phyloP scores from a whole-genome alignment of 1,140 invertebrate genomes.

The Heliconius hermathena region DNA sequence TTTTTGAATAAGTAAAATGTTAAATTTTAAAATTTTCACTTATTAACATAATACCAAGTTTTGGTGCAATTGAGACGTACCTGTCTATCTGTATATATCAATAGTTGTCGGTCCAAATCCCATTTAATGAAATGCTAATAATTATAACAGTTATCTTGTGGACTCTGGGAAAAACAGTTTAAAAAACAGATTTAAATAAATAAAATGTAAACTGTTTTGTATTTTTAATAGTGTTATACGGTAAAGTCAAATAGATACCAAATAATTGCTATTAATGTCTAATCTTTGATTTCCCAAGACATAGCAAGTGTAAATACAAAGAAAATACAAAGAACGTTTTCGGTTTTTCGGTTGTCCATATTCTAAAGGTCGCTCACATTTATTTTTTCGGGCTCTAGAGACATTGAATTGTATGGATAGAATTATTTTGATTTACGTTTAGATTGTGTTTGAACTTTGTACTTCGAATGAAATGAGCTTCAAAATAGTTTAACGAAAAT shows the following conservation, averaged over 20 bases:
- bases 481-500: background rate
- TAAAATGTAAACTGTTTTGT: background rate
- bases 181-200: too few species aligned
- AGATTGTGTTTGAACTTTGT: background rate
- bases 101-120: too few species aligned
- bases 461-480: background rate
- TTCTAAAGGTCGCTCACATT: constrained; percentile 18
- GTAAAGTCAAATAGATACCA: background rate
- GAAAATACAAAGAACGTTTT: constrained; percentile 9
- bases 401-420: background rate
- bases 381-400: background rate
- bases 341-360: background rate
- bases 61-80: too few species aligned
- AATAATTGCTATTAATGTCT: background rate
- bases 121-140: too few species aligned
- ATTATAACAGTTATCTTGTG: too few species aligned
- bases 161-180: too few species aligned
- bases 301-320: background rate
- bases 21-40: too few species aligned
- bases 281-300: constrained; percentile 9
- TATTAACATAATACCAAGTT: too few species aligned
- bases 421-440: background rate
- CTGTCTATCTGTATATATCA: too few species aligned
- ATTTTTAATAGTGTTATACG: background rate
- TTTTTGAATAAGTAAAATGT: background rate